Conservation (phyloP, 2,797 vertebrate genomes). For the Apodemus agrarius region DNA sequence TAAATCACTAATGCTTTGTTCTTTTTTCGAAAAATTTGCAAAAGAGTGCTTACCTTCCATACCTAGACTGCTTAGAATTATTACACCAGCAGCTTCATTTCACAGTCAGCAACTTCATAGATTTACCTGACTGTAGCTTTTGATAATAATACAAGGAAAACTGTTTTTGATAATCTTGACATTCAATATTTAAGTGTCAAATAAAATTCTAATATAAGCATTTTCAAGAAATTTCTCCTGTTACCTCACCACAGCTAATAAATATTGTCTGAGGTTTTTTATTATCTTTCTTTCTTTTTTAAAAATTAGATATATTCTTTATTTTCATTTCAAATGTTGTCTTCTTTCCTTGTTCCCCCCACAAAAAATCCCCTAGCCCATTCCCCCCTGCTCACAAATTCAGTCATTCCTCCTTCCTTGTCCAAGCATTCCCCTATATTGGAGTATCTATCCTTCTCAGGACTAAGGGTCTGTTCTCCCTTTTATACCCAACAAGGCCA, state of each 20-base stretch:
- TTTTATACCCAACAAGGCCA: too few relatives aligned
- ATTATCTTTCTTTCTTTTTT: too few relatives aligned
- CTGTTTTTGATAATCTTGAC: background rate
- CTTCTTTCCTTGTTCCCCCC: too few relatives aligned
- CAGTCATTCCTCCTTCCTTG: too few relatives aligned
- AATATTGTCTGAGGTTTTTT: background rate
- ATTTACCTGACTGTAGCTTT: background rate
- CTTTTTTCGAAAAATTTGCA: background rate
- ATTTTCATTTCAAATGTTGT: too few relatives aligned
- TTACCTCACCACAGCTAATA: background rate
- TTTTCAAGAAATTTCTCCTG: conserved; percentile 18
- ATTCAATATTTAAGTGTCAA: conserved; percentile 37
- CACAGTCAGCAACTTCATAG: background rate
- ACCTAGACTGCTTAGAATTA: background rate
- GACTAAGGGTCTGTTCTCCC: too few relatives aligned
- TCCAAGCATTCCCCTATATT: too few relatives aligned
- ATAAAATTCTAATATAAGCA: background rate
- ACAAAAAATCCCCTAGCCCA: too few relatives aligned
- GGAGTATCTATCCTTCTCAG: too few relatives aligned
- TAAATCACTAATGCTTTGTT: background rate
- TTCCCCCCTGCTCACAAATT: too few relatives aligned
- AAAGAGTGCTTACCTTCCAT: background rate
- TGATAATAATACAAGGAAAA: conserved; percentile 23
- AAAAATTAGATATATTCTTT: too few relatives aligned
- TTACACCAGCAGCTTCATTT: background rate